Base-by-base conservation (phyloP, 2,888 invertebrate genomes). In the Ctena decussata region DNA sequence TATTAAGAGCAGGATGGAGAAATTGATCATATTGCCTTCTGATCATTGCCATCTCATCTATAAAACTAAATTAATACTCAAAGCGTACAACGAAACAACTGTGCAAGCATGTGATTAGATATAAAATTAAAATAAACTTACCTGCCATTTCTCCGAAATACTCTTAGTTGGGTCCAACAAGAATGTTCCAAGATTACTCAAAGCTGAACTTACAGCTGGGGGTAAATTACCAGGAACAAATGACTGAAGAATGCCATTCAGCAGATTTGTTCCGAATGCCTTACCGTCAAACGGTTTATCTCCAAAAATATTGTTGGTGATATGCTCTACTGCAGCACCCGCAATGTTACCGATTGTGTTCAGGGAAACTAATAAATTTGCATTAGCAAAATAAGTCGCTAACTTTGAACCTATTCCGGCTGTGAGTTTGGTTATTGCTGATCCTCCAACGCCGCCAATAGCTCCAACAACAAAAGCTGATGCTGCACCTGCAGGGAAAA, bases 391-490 rank as follows among this genome's bases (percentile, higher is more conserved):
- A 18, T 60, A 60, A 18, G 27, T 60, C 8, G 60, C 60, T 8
- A 18, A 24, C 11, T 27, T 60, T 30, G 60, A 60, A 3, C 30
- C 30, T 3, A 60, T 60, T 18, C 60, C 60, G 6, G 30, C 30
- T 6, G 60, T 60, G 1, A 60, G 30, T 18, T 27, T 6, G 27
- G 21, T 27, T 11, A 60, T 60, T 30, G 27, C 27, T 65, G 24
- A 1, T 0, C 18, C 44, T 1, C 24, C 44, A n/a, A 49, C 73
- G 0, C 80, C 80, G 6, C 35, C 65, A 6, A 80, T 30, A 0
- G 57, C 74, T 6, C 74, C 80, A 21, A 65, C 27, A 15, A 80
- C 39, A 15, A 65, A 37, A 3, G 80, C 60, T 35, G 74, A 72
- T 37, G 80, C 49, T 27, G 49, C 74, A 11, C 80, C 80, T 80